Conservation (phyloP, 1,140 invertebrate genomes). For the Drosophila pachea region DNA sequence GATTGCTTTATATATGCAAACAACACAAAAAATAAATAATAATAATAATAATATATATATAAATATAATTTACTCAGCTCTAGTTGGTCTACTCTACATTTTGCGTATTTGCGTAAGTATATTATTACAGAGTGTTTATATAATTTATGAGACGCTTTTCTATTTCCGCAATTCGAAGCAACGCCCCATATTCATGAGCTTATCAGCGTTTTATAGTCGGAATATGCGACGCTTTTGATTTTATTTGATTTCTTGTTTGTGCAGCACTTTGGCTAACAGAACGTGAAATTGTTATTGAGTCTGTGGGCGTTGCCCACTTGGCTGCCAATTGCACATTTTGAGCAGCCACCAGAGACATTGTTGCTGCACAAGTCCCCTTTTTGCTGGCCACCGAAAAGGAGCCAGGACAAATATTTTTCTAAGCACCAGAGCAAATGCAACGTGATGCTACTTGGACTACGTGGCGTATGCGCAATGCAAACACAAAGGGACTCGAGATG, state of each 20-base stretch:
- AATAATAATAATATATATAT: conserved; percentile 23
- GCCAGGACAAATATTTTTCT: conserved; percentile 46
- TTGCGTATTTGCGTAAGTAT: too few relatives aligned
- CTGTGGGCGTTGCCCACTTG: conserved; percentile 18
- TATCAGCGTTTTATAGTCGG: conserved; percentile 17
- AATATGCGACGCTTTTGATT: conserved; percentile 34
- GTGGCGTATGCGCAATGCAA: conserved; percentile 40
- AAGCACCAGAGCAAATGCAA: conserved; percentile 25
- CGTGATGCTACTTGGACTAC: conserved; percentile 40
- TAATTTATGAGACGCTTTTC: too few relatives aligned
- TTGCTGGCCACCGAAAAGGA: conserved; percentile 16
- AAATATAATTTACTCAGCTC: background rate
- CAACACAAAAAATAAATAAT: conserved; percentile 22
- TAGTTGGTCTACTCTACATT: too few relatives aligned
- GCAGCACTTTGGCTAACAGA: conserved; percentile 43
- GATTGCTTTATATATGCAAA: conserved; percentile 53
- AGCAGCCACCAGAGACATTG: conserved; percentile 23
- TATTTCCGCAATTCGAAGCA: too few relatives aligned
- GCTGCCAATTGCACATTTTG: conserved; percentile 13
- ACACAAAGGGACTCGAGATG: conserved; percentile 17
- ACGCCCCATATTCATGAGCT: background rate
- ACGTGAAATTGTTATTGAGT: conserved; percentile 59
- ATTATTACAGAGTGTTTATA: too few relatives aligned
- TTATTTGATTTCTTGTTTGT: conserved; percentile 63
- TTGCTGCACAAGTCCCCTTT: conserved; percentile 26